Base-by-base conservation (phyloP, 2,888 invertebrate species). In the Lasius fuliginosus region DNA sequence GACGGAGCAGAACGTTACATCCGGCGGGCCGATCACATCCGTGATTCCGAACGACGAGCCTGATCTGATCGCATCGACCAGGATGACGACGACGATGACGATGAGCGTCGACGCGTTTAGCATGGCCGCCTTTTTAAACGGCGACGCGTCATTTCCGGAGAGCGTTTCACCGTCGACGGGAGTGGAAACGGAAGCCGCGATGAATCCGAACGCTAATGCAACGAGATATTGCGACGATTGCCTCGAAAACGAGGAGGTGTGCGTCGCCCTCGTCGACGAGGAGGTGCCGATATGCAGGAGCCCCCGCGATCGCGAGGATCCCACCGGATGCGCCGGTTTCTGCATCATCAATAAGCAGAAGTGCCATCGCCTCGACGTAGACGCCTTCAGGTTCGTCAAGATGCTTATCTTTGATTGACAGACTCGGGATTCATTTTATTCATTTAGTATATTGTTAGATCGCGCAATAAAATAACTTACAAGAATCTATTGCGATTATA, bases 221-320 rank as follows among this genome's bases (percentile, higher is more conserved):
- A 92, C 92, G n/a, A 92, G 94, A 79, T 91, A 94, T 83, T 95
- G 95, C 90, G 92, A 92, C 89, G 94, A 94, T 82, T 95, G 95
- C 79, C 83, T 92, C 67, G 27, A 85, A 30, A 92, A 87, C 6
- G 96, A 97, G 94, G 96, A 97, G 94, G 96, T 97, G 85, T 97
- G 97, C 95, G 96, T 97, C 94, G 96, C 97, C 73, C 95, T 96
- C 89, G 96, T 96, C 90, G 96, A 95, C 88, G 97, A 96, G 91
- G 96, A 96, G 71, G 96, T 96, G 68, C 96, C 97, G 4, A 95
- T 95, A 68, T 97, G 97, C 92, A 95, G 95, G 90, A 92, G 92
- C 58, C 95, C 96, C 8, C 90, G 94, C 27, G 96, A 97, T 92
- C 92, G 94, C 4, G 94, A 95, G 15, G 97, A 97, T 92, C 96